Evolutionary conservation across 2,888 invertebrate species (phyloP), one percentile per base, ranked within the genome.

Genomic region (Acleris literana): DNA sequence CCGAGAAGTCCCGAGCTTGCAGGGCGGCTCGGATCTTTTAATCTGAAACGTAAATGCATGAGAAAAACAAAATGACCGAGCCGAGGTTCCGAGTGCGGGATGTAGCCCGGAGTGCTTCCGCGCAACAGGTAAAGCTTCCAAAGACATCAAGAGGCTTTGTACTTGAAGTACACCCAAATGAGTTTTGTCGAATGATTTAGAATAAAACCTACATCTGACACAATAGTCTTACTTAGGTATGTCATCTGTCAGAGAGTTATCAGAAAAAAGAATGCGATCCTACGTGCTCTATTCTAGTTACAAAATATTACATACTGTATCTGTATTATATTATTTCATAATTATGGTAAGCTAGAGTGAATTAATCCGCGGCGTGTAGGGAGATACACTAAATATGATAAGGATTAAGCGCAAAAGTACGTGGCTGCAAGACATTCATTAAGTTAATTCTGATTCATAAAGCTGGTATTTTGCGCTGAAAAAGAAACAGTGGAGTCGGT

Each of bases 21-120:
- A 80, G 88, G 87, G 88, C 88, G 61, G 61, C 52, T 66, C 90
- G 87, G 91, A 87, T 91, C 88, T 90, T 90, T 90, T 92, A 92
- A 92, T 92, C 90, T 90, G 87, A 86, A 92, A 90, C 87, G 89
- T 85, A 90, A 93, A 92, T 90, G 92, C 92, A 91, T 85, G 85
- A 82, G 56, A 90, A 89, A 90, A 92, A 88, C 86, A 86, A 87
- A 86, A 86, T 84, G 84, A 85, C 79, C 72, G 79, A 78, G 81
- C 80, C 81, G 83, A 86, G 86, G 83, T 79, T 85, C 80, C 83
- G 81, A 79, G 78, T 81, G 78, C 80, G 79, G 80, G 80, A 82
- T 84, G 80, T 82, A 78, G 79, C 79, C 79, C 78, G 76, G 76
- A 74, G 73, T 70, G 69, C 68, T 71, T 68, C 70, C 71, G 79